These are phyloP conservation scores for Drosophila sp. DNA, from an alignment of 1,140 invertebrate species.

Conservation along the genomic window DNA sequence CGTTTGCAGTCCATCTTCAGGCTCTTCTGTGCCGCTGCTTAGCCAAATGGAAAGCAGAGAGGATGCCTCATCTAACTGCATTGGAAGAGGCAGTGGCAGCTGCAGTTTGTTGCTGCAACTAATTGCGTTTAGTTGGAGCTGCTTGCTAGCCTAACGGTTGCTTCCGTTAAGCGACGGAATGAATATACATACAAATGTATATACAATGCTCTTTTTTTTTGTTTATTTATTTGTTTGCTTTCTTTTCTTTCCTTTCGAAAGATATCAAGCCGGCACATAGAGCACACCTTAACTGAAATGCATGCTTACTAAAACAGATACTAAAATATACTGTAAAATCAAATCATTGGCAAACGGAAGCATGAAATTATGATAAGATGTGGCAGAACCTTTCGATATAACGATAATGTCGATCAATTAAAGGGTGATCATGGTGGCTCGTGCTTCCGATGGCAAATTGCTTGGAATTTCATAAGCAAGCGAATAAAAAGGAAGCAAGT, in stretches of 20 bases:
- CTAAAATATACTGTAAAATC: constrained; percentile 58
- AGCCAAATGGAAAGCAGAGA: constrained; percentile 69
- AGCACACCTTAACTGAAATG: constrained; percentile 39
- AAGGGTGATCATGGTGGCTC: constrained; percentile 30
- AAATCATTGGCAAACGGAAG: constrained; percentile 36
- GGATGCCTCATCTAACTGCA: constrained; percentile 44
- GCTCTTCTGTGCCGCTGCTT: constrained; percentile 58
- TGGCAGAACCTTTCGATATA: constrained; percentile 25
- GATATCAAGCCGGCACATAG: constrained; percentile 66
- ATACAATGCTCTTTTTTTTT: constrained; percentile 13
- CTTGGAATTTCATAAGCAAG: constrained; percentile 24
- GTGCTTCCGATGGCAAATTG: constrained; percentile 47
- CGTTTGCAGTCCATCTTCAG: constrained; percentile 54
- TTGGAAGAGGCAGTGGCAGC: constrained; percentile 48
- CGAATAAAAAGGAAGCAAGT: constrained; percentile 53
- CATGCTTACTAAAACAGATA: not conserved
- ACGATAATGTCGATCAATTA: constrained; percentile 47
- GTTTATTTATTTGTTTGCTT: constrained; percentile 17
- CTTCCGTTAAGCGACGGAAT: constrained; percentile 55
- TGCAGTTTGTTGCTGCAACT: constrained; percentile 80
- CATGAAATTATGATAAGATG: constrained; percentile 26
- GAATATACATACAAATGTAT: constrained; percentile 16
- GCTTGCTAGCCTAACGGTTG: constrained; percentile 57
- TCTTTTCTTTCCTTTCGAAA: constrained; percentile 44
- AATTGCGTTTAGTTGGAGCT: constrained; percentile 75